Base-by-base conservation (phyloP, 35 echinoderm and acorn worm genomes). In the Ptychodera flava region DNA sequence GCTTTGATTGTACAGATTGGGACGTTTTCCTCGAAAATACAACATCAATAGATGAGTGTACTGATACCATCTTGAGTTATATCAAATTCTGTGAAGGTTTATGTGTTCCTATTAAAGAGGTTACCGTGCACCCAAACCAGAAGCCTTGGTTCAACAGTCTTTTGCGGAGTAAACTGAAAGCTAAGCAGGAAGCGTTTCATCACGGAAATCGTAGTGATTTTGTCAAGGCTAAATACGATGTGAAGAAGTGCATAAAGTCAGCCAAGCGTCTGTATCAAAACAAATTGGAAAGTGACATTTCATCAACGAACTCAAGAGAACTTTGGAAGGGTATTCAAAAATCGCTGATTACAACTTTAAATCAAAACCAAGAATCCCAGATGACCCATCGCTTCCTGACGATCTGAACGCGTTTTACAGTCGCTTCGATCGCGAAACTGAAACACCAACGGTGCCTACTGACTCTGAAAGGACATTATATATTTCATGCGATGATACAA, bases 91-190 rank as follows among this genome's bases (percentile, higher is more conserved):
- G 89, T 79, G 36, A 85, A 27, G 84, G 79, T 34, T 22, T 90
- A 31, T 90, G 89, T 80, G 12, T 90, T 22, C 89, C 76, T 34
- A 90, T n/a, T 76, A 85, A 86, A 78, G 78, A 31, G 78, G 82
- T 90, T 32, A 78, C 64, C 30, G 45, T 85, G 33, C 85, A 90
- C 78, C 89, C 84, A 30, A 90, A 90, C 32, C 78, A 30, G 31
- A 90, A 90, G 31, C 89, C 76, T 34, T 90, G 83, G 89, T 90
- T 90, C 35, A 85, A 90, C 32, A 85, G 37, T 85, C 28, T 82
- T 77, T 85, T 90, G 6, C 34, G 31, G 32, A 32, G 45, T 82
- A 85, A 88, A 81, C 36, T 88, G 79, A 35, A 37, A 35, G 86
- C 86, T 35, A 88, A 88, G 86, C 45, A 64, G 45, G 22, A 64